Percentiles rank a stretch among this genome's conserved stretches.
phyloP scores from a whole-genome alignment of 2,113 vertebrate genomes.

The Hemibagrus wyckioides region DNA sequence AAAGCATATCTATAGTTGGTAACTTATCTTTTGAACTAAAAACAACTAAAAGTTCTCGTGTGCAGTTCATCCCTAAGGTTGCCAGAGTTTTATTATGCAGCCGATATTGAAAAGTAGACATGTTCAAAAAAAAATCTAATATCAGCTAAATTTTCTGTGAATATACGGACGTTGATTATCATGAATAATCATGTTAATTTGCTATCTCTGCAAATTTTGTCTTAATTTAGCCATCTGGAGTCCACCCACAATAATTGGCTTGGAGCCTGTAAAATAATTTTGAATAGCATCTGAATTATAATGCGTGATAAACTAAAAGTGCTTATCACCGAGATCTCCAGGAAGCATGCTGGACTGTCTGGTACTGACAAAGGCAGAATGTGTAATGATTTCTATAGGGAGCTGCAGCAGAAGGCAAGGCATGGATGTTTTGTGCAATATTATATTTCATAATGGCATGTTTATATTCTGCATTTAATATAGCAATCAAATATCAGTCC shows the following conservation, averaged over 20 bases:
- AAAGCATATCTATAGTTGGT: background rate
- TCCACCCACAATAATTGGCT: conserved; percentile 8
- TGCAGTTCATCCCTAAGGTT: background rate
- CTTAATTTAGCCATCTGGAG: background rate
- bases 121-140: background rate
- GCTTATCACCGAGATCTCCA: background rate
- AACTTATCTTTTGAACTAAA: too few species aligned
- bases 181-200: conserved; percentile 36
- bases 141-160: conserved; percentile 6
- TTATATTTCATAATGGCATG: background rate
- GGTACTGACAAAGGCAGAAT: background rate
- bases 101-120: background rate
- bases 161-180: background rate
- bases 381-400: background rate
- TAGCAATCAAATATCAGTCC: background rate
- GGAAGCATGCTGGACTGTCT: background rate
- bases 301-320: background rate
- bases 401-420: background rate
- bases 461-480: background rate
- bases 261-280: conserved; percentile 1
- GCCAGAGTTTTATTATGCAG: background rate
- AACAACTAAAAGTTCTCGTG: too few species aligned
- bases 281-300: background rate
- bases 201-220: conserved; percentile 12
- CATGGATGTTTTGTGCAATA: background rate